phyloP scores from a whole-genome alignment of 2,888 invertebrate genomes.

The Ophion ventricosus region DNA sequence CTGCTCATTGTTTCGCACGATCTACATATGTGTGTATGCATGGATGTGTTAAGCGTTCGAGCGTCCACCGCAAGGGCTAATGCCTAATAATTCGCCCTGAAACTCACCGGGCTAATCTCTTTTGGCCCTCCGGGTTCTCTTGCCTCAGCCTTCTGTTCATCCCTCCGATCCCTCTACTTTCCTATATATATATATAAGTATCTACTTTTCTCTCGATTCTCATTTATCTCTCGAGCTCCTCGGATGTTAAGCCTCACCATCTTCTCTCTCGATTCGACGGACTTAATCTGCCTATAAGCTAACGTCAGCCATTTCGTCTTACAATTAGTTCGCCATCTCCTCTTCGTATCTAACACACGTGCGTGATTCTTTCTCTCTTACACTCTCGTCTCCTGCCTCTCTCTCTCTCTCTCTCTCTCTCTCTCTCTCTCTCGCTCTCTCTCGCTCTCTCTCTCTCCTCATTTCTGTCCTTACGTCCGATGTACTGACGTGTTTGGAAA shows the following conservation, averaged over 20 bases:
- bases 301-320: constrained; percentile 51
- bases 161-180: constrained; percentile 26
- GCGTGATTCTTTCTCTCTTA: neutral
- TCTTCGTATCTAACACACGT: constrained; percentile 17
- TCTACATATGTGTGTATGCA: constrained; percentile 14
- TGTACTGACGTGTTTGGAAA: constrained; percentile 16
- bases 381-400: constrained; percentile 19
- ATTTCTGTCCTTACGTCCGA: neutral
- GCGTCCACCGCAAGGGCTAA: constrained; percentile 61
- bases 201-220: neutral
- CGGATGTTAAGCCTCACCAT: constrained; percentile 24
- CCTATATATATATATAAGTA: neutral
- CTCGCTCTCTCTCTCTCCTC: neutral
- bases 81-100: constrained; percentile 67
- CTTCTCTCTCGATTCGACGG: constrained; percentile 42
- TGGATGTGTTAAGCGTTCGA: constrained; percentile 44
- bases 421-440: constrained; percentile 22
- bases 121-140: constrained; percentile 57
- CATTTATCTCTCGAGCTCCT: neutral
- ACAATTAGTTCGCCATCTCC: constrained; percentile 15
- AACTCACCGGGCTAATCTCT: constrained; percentile 68
- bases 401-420: neutral
- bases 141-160: constrained; percentile 28
- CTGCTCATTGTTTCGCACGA: constrained; percentile 42
- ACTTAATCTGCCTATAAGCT: constrained; percentile 56